These are phyloP conservation scores for Eucera pruinosa DNA, from an alignment of 2,888 invertebrate species.

Conservation along the genomic window DNA sequence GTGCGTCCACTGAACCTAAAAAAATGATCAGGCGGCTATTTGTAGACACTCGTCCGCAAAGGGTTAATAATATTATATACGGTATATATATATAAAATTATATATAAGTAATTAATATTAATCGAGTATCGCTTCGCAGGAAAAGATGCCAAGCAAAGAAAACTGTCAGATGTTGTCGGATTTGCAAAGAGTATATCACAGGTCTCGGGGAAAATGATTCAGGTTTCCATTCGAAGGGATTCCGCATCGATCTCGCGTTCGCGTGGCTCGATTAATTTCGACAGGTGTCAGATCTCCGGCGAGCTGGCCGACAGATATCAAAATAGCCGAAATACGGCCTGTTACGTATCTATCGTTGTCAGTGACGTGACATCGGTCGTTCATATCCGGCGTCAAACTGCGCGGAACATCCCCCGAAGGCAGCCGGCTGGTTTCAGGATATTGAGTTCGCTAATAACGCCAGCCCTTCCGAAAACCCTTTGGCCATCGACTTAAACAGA, in stretches of 20 bases:
- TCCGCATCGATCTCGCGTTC: constrained; percentile 9
- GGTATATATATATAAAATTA: too few species aligned
- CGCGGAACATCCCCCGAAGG: constrained; percentile 64
- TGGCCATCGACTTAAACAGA: constrained; percentile 30
- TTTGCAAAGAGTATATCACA: neutral
- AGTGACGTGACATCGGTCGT: constrained; percentile 64
- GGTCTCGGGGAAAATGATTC: constrained; percentile 18
- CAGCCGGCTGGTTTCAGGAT: constrained; percentile 66
- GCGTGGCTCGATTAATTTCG: constrained; percentile 59
- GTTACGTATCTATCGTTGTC: constrained; percentile 60
- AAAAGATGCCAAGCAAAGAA: neutral
- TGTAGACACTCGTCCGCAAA: too few species aligned
- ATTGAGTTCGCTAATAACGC: constrained; percentile 69
- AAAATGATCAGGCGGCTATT: too few species aligned
- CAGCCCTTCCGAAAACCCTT: constrained; percentile 48
- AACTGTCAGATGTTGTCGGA: neutral
- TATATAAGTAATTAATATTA: too few species aligned
- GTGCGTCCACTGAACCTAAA: too few species aligned
- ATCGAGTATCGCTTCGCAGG: too few species aligned
- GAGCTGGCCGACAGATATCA: constrained; percentile 55
- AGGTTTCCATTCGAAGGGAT: constrained; percentile 4
- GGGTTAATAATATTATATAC: too few species aligned
- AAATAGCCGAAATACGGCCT: constrained; percentile 48
- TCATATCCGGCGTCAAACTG: constrained; percentile 76
- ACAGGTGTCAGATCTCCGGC: constrained; percentile 34